A percentile compares a stretch with the other conserved stretches of the same genome.
Conservation (phyloP, 2,113 vertebrate genomes). For the Nannobrachium achirus region DNA sequence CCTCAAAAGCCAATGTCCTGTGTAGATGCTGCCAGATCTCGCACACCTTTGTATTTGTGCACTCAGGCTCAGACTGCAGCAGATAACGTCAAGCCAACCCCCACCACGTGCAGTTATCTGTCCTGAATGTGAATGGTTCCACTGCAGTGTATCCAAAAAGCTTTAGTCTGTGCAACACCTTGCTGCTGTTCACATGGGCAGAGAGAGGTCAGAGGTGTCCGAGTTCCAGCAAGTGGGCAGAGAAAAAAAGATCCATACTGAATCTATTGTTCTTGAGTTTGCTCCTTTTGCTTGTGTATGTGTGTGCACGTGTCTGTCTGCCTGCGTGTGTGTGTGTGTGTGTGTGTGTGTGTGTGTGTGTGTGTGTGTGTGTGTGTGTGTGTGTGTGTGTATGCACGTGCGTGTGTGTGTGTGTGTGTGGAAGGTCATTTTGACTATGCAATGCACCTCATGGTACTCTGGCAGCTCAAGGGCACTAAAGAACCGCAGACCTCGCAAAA, state of each 20-base stretch:
- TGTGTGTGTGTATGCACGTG: not conserved
- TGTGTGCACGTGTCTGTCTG: not conserved
- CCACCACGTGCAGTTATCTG: no score
- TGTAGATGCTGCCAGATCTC: no score
- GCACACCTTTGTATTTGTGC: slow-evolving; percentile 23
- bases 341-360: not conserved
- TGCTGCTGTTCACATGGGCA: not conserved
- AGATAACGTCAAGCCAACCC: slow-evolving; percentile 23
- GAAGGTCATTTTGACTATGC: no score
- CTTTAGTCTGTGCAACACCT: slow-evolving; percentile 21
- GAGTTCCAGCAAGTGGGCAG: slow-evolving; percentile 15
- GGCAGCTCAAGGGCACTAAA: no score
- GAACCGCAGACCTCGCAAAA: no score
- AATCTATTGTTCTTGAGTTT: slow-evolving; percentile 8
- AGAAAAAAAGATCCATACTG: not conserved
- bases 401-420: not conserved
- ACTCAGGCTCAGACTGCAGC: not conserved
- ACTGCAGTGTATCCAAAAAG: not conserved
- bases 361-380: not conserved
- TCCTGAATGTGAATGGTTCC: no score
- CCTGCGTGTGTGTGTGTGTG: not conserved
- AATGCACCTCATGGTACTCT: no score
- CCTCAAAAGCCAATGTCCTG: not conserved
- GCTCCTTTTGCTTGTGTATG: not conserved
- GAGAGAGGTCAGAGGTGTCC: not conserved